A percentile compares a stretch with the other conserved stretches of the same genome.
Evolutionary conservation across 2,797 vertebrate genomes (phyloP).

Genomic region (Mormyrus proboscirostris): DNA sequence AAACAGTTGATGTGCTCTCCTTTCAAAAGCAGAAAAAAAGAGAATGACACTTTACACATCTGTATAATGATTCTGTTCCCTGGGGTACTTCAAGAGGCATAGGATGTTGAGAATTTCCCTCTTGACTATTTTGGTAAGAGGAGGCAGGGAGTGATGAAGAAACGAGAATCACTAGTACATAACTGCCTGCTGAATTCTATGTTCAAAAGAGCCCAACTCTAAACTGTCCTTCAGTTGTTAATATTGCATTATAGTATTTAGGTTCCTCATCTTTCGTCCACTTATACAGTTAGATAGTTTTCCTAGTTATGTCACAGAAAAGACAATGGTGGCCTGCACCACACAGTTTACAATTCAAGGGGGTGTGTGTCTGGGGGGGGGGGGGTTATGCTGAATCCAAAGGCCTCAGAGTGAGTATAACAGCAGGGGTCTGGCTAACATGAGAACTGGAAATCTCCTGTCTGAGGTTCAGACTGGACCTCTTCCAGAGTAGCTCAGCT

Average conservation of each 20-base stretch:
- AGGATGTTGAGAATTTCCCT: background rate
- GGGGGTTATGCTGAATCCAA: background rate
- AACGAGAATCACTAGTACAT: background rate
- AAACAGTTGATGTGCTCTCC: background rate
- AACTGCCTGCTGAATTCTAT: background rate
- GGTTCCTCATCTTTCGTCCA: background rate
- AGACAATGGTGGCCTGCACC: background rate
- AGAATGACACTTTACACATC: background rate
- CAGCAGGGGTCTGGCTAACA: background rate
- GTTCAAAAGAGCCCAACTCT: background rate
- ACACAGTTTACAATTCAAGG: background rate
- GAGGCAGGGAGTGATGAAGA: background rate
- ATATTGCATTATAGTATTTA: background rate
- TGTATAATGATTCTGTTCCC: constrained; percentile 2
- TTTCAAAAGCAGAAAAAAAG: background rate
- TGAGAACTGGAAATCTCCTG: background rate
- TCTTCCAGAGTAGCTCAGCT: background rate
- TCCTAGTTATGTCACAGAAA: background rate
- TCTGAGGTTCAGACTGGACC: background rate
- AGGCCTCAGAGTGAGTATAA: background rate
- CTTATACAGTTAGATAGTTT: background rate
- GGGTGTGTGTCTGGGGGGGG: background rate
- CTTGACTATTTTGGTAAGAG: background rate
- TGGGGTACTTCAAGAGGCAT: background rate
- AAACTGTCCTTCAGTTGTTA: background rate